Conservation (phyloP, 2,113 vertebrate genomes). For the Nannobrachium achirus region DNA sequence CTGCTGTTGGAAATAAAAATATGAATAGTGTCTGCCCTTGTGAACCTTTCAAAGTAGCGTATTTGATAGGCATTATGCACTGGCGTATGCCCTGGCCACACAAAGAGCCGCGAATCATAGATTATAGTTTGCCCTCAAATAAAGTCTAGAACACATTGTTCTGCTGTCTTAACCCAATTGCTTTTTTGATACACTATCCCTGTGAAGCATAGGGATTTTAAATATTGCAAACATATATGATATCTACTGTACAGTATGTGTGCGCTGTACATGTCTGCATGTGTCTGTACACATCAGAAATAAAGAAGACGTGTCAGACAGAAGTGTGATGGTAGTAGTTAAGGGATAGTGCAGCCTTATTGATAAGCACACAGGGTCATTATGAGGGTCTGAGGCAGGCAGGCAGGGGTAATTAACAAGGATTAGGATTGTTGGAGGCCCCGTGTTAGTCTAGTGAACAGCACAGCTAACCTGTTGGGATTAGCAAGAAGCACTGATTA, state of each 20-base stretch:
- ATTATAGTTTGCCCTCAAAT: too few relatives aligned
- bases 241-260: neutral
- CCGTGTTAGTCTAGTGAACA: conserved; percentile 38
- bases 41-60: too few relatives aligned
- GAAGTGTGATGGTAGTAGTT: conserved; percentile 32
- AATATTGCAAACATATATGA: neutral
- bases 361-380: conserved; percentile 60
- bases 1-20: too few relatives aligned
- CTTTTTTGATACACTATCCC: too few relatives aligned
- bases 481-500: conserved; percentile 54
- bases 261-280: too few relatives aligned
- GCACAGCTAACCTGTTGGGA: conserved; percentile 60
- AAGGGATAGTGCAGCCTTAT: conserved; percentile 40
- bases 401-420: conserved; percentile 65
- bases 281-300: too few relatives aligned
- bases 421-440: conserved; percentile 62
- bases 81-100: too few relatives aligned
- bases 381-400: conserved; percentile 50
- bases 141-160: too few relatives aligned
- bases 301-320: conserved; percentile 29
- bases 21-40: too few relatives aligned
- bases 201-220: neutral
- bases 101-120: too few relatives aligned
- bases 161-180: too few relatives aligned
- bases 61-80: too few relatives aligned